Base-by-base conservation (phyloP, 2,888 invertebrate species). In the Drosophila niveifrons region DNA sequence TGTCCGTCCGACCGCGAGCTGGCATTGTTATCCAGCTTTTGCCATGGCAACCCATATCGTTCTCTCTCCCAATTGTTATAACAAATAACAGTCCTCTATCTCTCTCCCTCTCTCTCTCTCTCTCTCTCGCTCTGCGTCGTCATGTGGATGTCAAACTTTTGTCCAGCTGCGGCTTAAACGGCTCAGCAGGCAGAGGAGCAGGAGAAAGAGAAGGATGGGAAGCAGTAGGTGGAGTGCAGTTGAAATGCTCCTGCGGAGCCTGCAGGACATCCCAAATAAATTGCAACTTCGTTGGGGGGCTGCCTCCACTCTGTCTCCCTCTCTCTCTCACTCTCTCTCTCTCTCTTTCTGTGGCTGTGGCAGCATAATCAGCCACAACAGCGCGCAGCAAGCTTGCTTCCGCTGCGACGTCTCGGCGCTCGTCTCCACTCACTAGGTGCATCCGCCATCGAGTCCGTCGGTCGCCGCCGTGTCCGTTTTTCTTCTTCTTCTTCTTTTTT, bases 341-440 rank as follows among this genome's bases (percentile, higher is more conserved):
- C 18, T 18, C 18, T 23, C 23, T 23, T 4, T 4, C 4, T 23
- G 4, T 77, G 84, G 75, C 70, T 76, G 79, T 89, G 82, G 90
- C 90, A 90, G 90, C 90, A 85, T 90, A 90, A 90, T 90, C 90
- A 90, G 90, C 89, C 89, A 86, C 88, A 89, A 90, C 89, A 88
- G 81, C 80, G 90, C 89, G 71, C 87, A 88, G 88, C 84, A 80
- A 89, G 89, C 23, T 89, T 85, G 86, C 85, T 90, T 90, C 90
- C 90, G 90, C 89, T 90, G 90, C 90, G 90, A 81, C 84, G 83
- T 88, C 80, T 88, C 15, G 29, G 8, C 1, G 7, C 29, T 23
- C 36, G 13, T n/a, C 18, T 66, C 66, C 6, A 23, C 70, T 65
- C 73, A 73, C 78, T 72, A 82, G 84, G 80, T 84, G 83, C 82